Conservation (phyloP, 2,888 invertebrate genomes). For the Catocala nupta region DNA sequence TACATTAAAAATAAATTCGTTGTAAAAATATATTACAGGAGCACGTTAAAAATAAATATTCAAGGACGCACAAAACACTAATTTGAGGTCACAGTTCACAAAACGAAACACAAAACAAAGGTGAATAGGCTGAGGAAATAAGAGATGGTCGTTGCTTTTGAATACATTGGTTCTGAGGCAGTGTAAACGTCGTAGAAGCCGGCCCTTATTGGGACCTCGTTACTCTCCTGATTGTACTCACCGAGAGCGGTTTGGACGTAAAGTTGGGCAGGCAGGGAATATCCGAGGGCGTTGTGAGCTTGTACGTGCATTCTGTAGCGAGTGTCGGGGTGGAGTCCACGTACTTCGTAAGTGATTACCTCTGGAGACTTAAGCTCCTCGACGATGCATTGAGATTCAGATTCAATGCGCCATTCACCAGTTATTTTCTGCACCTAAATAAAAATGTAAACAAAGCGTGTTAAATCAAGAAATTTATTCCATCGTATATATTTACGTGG, state of each 20-base stretch:
- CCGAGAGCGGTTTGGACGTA: constrained; percentile 95
- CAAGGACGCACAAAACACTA: constrained; percentile 59
- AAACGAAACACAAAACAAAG: constrained; percentile 72
- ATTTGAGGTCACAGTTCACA: constrained; percentile 66
- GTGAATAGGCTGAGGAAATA: constrained; percentile 69
- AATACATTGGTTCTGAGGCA: constrained; percentile 71
- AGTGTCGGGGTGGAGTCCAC: constrained; percentile 91
- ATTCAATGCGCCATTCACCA: constrained; percentile 89
- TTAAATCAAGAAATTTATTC: neutral
- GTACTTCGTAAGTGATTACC: constrained; percentile 90
- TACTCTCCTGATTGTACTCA: constrained; percentile 89
- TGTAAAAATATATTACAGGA: constrained; percentile 51
- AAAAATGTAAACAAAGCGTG: constrained; percentile 19
- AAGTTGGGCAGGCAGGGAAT: constrained; percentile 92
- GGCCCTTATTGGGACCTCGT: constrained; percentile 78
- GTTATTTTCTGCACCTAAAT: constrained; percentile 89
- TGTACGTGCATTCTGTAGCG: constrained; percentile 94
- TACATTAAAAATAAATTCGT: constrained; percentile 49
- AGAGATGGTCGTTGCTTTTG: constrained; percentile 68
- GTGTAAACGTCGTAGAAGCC: constrained; percentile 85
- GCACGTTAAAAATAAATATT: constrained; percentile 58
- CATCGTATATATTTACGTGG: neutral
- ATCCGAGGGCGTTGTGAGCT: constrained; percentile 95
- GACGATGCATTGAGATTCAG: constrained; percentile 86
- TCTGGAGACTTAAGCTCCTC: constrained; percentile 88